Conservation (phyloP, 2,888 invertebrate species). For the Byasa hedistus region DNA sequence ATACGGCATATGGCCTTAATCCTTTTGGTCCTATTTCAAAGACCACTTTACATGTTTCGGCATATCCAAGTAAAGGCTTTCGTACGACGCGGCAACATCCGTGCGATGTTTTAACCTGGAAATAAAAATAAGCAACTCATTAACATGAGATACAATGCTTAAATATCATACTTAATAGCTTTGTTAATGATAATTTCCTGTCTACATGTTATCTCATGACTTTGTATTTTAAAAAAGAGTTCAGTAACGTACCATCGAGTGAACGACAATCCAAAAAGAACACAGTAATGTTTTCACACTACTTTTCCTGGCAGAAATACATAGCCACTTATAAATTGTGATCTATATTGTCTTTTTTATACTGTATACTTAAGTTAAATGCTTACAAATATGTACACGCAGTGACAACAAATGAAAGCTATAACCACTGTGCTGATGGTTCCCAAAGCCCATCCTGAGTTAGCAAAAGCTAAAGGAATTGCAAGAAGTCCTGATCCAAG, state of each 20-base stretch:
- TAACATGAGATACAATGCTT: background rate
- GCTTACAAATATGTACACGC: conserved; percentile 75
- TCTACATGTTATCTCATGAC: too few species aligned
- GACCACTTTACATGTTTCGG: conserved; percentile 81
- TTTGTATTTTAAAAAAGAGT: too few species aligned
- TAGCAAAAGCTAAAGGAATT: conserved; percentile 84
- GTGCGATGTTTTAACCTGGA: conserved; percentile 67
- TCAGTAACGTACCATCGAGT: too few species aligned
- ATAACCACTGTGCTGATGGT: conserved; percentile 74
- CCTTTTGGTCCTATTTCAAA: conserved; percentile 80
- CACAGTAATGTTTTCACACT: too few species aligned
- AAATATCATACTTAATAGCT: background rate
- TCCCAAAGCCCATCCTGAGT: conserved; percentile 84
- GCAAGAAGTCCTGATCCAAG: conserved; percentile 87
- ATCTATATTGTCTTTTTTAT: too few species aligned
- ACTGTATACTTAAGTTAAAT: conserved; percentile 3
- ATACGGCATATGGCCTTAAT: conserved; percentile 64
- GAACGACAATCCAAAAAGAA: too few species aligned
- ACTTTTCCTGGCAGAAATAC: too few species aligned
- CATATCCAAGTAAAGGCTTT: conserved; percentile 78
- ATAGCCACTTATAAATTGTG: background rate
- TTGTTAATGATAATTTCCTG: too few species aligned
- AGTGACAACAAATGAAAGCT: conserved; percentile 67
- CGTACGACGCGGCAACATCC: conserved; percentile 67
- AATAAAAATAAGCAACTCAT: background rate